Conservation (phyloP, 1,140 invertebrate species). For the Meloidogyne chitwoodi region DNA sequence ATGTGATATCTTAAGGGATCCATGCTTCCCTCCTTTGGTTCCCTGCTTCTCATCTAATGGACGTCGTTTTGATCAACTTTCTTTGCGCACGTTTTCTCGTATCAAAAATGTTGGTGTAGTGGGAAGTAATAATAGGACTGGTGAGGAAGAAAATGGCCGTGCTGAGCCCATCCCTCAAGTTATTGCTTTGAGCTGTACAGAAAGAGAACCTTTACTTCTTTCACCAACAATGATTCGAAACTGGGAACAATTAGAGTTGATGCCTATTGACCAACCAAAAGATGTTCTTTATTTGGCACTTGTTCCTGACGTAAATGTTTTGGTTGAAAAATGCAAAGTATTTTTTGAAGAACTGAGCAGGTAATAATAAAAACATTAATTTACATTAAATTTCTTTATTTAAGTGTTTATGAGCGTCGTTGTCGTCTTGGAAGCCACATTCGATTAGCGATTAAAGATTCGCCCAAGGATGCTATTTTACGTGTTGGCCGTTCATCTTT, state of each 20-base stretch:
- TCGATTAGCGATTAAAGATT: constrained; percentile 69
- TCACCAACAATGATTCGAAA: constrained; percentile 39
- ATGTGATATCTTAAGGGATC: constrained; percentile 29
- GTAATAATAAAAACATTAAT: constrained; percentile 3
- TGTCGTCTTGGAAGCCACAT: constrained; percentile 83
- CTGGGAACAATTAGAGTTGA: constrained; percentile 65
- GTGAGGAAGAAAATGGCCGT: constrained; percentile 14
- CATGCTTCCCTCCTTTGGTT: constrained; percentile 25
- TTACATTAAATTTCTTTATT: background rate
- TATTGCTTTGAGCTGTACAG: constrained; percentile 27
- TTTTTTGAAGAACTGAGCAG: constrained; percentile 62
- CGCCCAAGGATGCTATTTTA: constrained; percentile 78
- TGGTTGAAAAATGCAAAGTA: constrained; percentile 67
- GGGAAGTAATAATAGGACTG: background rate
- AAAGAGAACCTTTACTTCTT: constrained; percentile 36
- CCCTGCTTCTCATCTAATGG: constrained; percentile 31
- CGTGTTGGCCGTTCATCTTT: constrained; percentile 65
- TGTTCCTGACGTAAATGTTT: constrained; percentile 81
- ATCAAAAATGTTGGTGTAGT: constrained; percentile 3
- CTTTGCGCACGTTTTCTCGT: constrained; percentile 2
- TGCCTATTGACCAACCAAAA: constrained; percentile 84
- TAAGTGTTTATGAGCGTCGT: constrained; percentile 35
- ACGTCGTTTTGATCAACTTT: constrained; percentile 13
- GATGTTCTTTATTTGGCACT: constrained; percentile 91
- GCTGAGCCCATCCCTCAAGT: constrained; percentile 48